These are phyloP conservation scores for Chrysolina americana DNA, from an alignment of 2,888 invertebrate species.

Conservation along the genomic window DNA sequence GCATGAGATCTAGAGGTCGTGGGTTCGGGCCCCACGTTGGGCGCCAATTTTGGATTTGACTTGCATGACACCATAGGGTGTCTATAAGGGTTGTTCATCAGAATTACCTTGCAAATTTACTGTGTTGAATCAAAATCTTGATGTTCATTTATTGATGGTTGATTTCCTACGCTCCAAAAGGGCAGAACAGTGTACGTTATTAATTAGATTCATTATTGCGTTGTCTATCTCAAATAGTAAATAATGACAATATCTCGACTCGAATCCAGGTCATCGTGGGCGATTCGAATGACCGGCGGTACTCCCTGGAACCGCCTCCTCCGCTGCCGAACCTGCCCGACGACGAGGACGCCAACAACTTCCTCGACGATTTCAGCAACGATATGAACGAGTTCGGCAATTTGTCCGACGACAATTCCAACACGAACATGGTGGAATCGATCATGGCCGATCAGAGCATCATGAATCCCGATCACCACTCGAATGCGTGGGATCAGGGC, in stretches of 20 bases:
- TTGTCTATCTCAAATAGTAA: too few relatives aligned
- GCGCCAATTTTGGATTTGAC: too few relatives aligned
- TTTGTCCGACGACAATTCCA: conserved; percentile 45
- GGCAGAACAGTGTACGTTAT: too few relatives aligned
- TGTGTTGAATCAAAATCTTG: too few relatives aligned
- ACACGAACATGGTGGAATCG: conserved; percentile 6
- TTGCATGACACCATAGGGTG: too few relatives aligned
- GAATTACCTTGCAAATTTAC: too few relatives aligned
- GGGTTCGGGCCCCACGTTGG: too few relatives aligned
- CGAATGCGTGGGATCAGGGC: conserved; percentile 42
- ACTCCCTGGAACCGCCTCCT: conserved; percentile 10
- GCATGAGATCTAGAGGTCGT: too few relatives aligned
- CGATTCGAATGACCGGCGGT: not conserved
- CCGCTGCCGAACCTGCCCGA: conserved; percentile 67
- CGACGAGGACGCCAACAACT: conserved; percentile 65
- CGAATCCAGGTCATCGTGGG: not conserved
- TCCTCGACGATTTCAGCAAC: conserved; percentile 64
- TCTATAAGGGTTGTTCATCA: too few relatives aligned
- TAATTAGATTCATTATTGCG: too few relatives aligned
- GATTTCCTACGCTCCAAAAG: too few relatives aligned
- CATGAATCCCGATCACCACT: not conserved
- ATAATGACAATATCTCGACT: not conserved
- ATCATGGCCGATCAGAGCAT: conserved; percentile 12
- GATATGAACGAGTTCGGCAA: conserved; percentile 61
- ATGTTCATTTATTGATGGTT: too few relatives aligned